Base-by-base conservation (phyloP, 2,113 vertebrate genomes). In the Chlamydotis undulata region DNA sequence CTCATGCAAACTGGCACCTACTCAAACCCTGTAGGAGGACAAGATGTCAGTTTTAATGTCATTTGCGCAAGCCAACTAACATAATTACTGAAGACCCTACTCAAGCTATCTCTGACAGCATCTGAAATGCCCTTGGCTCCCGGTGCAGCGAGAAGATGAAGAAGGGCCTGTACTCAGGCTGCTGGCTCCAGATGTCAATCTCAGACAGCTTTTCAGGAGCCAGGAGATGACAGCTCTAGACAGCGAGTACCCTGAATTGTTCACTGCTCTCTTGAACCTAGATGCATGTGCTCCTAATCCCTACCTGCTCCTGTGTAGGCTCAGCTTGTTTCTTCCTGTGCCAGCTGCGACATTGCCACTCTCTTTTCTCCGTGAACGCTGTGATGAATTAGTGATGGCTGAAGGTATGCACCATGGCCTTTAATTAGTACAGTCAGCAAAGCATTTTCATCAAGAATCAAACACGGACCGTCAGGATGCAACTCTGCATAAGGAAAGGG, bases 201-300 rank as follows among this genome's bases (percentile, higher is more conserved):
- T 60, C 56, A 84, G 47, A 13, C 31, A 56, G 12, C 39, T 65
- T 61, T 45, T 28, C 21, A 75, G 73, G 4, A 89, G 35, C 60
- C 60, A 79, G 29, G 65, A 79, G 13, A 16, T 4, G 37, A 63
- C 31, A 77, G 71, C 52, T 83, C 88, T 22, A 81, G 59, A 71
- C 31, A 87, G 68, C 0, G 14, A 61, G 12, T 31, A 73, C 10
- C 49, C 24, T 28, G 37, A 70, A 59, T 41, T 49, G 29, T 50
- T 70, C 29, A 25, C 47, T 26, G 24, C n/a, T 53, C 33, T 57
- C 37, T 22, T 56, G 41, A 80, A 68, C 50, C 11, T 26, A 49
- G 28, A 79, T 55, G 13, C 13, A 55, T 0, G 0, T 33, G 18
- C 25, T 43, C 33, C 26, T 28, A n/a, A 19, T 3, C 18, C 21